Evolutionary conservation across 2,797 vertebrate species (phyloP).

Genomic region (Otolemur crassicaudatus): DNA sequence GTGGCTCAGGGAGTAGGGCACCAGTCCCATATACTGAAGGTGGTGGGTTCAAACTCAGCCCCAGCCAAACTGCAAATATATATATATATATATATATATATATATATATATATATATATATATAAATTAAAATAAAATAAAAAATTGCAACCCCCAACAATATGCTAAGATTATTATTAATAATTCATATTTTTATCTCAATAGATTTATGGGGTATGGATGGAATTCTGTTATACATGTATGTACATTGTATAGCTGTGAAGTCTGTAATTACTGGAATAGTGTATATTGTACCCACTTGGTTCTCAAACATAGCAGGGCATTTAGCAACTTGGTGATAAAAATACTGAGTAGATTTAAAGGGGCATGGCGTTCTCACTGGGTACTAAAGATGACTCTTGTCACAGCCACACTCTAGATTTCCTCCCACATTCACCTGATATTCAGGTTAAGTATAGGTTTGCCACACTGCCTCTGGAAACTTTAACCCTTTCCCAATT

Average conservation of each 20-base stretch:
- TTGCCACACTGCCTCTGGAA: not conserved
- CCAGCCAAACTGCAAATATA: no score
- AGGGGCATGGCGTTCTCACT: not conserved
- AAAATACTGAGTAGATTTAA: not conserved
- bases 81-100: no score
- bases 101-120: no score
- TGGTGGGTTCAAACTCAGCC: no score
- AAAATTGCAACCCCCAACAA: no score
- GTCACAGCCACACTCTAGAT: not conserved
- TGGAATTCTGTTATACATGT: not conserved
- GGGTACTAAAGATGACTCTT: not conserved
- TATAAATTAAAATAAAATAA: no score
- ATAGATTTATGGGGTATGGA: not conserved
- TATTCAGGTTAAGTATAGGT: not conserved
- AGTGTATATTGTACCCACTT: not conserved
- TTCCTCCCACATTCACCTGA: not conserved
- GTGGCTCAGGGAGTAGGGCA: no score
- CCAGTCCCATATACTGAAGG: no score
- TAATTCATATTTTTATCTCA: not conserved
- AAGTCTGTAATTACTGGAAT: not conserved
- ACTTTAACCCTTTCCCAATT: not conserved
- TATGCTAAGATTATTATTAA: not conserved
- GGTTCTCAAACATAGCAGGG: not conserved
- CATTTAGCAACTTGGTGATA: not conserved
- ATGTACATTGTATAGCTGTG: not conserved